Base-by-base conservation (phyloP, 2,797 vertebrate species). In the Ispidina lecontei region DNA sequence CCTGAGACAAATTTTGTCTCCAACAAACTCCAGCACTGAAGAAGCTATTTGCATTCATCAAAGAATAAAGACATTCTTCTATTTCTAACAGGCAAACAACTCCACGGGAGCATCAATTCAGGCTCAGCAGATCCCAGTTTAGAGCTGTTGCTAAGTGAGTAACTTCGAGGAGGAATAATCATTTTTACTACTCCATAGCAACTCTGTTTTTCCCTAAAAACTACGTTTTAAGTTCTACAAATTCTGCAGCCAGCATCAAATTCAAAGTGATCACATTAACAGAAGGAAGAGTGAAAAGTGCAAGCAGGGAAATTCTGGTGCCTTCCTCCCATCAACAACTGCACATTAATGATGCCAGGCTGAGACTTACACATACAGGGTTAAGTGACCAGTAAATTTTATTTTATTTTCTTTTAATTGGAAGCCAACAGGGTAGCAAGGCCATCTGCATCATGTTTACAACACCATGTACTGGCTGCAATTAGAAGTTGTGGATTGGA, bases 381-480 rank as follows among this genome's bases (percentile, higher is more conserved):
- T 83, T 74, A 91, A 89, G 80, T 70, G 75, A 94, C 84, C 62
- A 35, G 81, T 58, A 22, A 58, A 68, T 84, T 84, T 54, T 20
- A 2, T 60, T 79, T 77, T n/a, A 2, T 51, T 89, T 77, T 85
- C 17, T 54, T 85, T 75, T 70, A 71, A 85, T 90, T 81, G 64
- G 62, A 90, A 94, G 69, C 62, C 77, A 85, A 83, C 16, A 62
- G 74, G 64, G 59, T 52, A 86, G 73, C 37, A 73, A 86, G 44
- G 69, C 95, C 93, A 94, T 94, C 91, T 95, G 94, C 78, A 83
- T 54, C 54, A 19, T 85, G 94, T 93, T 95, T 95, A 93, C 65
- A 54, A 20, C 88, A 89, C 71, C 67, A 20, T 19, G 72, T 17
- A 31, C 88, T 87, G 93, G 39, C n/a, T 94, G 94, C 90, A 93